Evolutionary conservation across 2,888 invertebrate species (phyloP), one percentile per base, ranked within the genome.

Genomic region (Acanthopleura granulata): DNA sequence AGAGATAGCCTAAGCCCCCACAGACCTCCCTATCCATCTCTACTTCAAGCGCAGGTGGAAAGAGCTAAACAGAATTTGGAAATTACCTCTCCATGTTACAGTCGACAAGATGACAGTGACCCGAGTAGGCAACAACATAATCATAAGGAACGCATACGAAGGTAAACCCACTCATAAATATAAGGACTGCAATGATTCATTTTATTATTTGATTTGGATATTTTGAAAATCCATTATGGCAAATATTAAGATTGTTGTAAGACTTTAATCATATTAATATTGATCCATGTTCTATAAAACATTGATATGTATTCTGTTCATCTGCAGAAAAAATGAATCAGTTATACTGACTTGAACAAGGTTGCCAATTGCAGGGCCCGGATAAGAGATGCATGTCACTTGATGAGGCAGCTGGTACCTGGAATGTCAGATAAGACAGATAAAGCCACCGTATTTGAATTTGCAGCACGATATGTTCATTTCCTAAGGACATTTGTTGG

Each of bases 371-470:
- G 49, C 77, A 88, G 88, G 77, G 84, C 86, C 14, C 84, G 90
- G 49, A 89, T 90, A 49, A 90, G 89, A 80, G 86, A 87, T 72
- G 89, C 90, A 4, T 90, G 90, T 83, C 86, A 89, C 71, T 78
- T 84, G 51, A 83, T 90, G 83, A 79, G 88, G 62, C 83, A 83
- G 76, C 81, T 89, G 14, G 87, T 90, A 0, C 90, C 90, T 51
- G 89, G 89, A 14, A 84, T 90, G 81, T 87, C 86, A 9, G 87
- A 88, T 25, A 90, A 90, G 78, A 90, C 90, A 4, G 90, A 90
- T 79, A 90, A 90, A 74, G 90, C 90, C 15, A 90, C 90, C 15
- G 89, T 90, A 72, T 89, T 90, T 78, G 90, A 90, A 77, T 88
- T 87, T 80, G 88, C 88, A 27, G 89, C 88, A 25, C 82, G 88